phyloP scores from a whole-genome alignment of 2,797 vertebrate species.

The Ibycter americanus region DNA sequence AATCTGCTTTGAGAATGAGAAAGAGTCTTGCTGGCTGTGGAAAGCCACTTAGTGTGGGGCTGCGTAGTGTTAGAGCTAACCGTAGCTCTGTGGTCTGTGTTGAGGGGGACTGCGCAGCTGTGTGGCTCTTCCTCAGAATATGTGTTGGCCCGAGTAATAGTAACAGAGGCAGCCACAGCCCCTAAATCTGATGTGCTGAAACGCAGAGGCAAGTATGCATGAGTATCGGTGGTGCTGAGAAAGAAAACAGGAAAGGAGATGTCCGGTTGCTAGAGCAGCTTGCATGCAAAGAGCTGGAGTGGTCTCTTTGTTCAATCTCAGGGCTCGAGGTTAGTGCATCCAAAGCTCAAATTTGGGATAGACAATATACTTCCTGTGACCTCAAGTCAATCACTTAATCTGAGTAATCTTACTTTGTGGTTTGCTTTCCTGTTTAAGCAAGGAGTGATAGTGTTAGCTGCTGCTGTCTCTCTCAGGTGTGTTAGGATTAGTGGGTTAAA shows the following conservation, averaged over 20 bases:
- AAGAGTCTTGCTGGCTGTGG: background rate
- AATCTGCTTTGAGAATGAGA: background rate
- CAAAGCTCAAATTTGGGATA: background rate
- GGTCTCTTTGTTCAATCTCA: background rate
- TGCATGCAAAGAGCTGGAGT: background rate
- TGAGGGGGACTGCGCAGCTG: background rate
- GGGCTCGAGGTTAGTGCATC: background rate
- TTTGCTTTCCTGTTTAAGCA: constrained; percentile 23
- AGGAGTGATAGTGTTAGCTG: constrained; percentile 10
- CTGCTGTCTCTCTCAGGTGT: constrained; percentile 47
- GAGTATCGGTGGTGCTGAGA: background rate
- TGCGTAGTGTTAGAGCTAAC: background rate
- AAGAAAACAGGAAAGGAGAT: background rate
- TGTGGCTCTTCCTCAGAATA: background rate
- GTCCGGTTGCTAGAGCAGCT: background rate
- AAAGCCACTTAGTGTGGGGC: background rate
- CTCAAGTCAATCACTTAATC: constrained; percentile 39
- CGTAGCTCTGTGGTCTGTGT: background rate
- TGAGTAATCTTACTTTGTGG: constrained; percentile 45
- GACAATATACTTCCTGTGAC: constrained; percentile 23
- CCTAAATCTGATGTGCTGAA: background rate
- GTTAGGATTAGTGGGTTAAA: constrained; percentile 64
- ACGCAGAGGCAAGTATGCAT: background rate
- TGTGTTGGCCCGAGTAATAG: fast-evolving
- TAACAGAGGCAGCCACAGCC: background rate